Conservation (phyloP, 2,113 vertebrate genomes). For the Callionymus lyra region DNA sequence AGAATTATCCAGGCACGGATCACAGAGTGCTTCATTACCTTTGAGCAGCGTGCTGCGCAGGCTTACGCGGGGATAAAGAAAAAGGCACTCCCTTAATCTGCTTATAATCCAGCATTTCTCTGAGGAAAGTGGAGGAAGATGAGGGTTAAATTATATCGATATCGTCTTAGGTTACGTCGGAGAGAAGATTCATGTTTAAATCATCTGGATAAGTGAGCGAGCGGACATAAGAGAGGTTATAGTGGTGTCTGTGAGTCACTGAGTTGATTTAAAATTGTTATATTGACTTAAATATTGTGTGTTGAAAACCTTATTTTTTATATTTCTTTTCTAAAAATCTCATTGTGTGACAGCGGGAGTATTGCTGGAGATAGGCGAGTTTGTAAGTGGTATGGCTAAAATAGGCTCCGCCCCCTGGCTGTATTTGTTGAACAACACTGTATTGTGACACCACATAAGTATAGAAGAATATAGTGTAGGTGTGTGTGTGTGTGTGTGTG, state of each 20-base stretch:
- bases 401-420: conserved; percentile 48
- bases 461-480: conserved; percentile 29
- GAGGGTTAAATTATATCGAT: conserved; percentile 44
- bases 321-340: too few species aligned
- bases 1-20: conserved; percentile 50
- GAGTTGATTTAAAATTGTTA: too few species aligned
- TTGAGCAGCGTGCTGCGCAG: conserved; percentile 56
- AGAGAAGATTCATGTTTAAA: too few species aligned
- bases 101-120: conserved; percentile 69
- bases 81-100: conserved; percentile 71
- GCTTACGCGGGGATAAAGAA: conserved; percentile 63
- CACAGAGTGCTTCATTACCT: conserved; percentile 64
- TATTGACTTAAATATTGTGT: too few species aligned
- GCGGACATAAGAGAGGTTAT: too few species aligned
- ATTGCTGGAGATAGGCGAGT: too few species aligned
- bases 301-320: too few species aligned
- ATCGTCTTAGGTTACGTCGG: background rate
- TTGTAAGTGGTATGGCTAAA: too few species aligned
- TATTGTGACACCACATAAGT: conserved; percentile 9
- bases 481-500: conserved; percentile 24
- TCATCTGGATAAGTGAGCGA: too few species aligned
- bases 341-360: too few species aligned
- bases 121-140: conserved; percentile 45
- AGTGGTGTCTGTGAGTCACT: too few species aligned
- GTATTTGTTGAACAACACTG: conserved; percentile 1